Evolutionary conservation across 1,140 invertebrate genomes (phyloP), one percentile per base, ranked within the genome.

Genomic region (Hylaeus volcanicus): DNA sequence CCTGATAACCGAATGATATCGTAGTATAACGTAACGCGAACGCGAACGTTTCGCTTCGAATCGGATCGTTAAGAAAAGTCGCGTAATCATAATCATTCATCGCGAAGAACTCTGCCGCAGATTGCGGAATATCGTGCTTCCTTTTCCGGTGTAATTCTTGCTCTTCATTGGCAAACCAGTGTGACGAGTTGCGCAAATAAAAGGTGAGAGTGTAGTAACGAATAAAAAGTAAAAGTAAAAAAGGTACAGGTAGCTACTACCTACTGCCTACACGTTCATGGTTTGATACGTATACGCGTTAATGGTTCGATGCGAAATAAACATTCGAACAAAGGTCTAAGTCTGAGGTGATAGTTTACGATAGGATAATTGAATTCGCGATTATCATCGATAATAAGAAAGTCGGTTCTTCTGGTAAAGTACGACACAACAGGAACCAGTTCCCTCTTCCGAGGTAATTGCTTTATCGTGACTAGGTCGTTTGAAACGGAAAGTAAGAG

Each of bases 141-240:
- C 73, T 60, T 61, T 79, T 79, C 77, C 77, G 56, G 43, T 79
- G n/a, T 56, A 58, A 65, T 74, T 66, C 56, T 79, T 58, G 71
- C n/a, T 55, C 41, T 9, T 65, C 61, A 55, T 65, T 58, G 61
- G 65, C 61, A 74, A 55, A 74, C 71, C n/a, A 63, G 70, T 66
- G 61, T 65, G 53, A 79, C 77, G 26, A 39, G 53, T 58, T 74
- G n/a, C 41, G 45, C 48, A 15, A 72, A 56, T 79, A n/a, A 79
- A 65, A 74, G 65, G 69, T 48, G 70, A 74, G 73, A 81, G 64
- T 26, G 39, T 41, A 9, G 11, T 14, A 58, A 26, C 39, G 37
- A n/a, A 51, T 12, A 37, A 56, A 14, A 26, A 60, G 37, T n/a
- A n/a, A n/a, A n/a, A n/a, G n/a, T n/a, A 60, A 37, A 60, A 51